A percentile compares a stretch with the other conserved stretches of the same genome.
phyloP scores from a whole-genome alignment of 1,140 invertebrate species.

The Brachionus asplanchnoidis region DNA sequence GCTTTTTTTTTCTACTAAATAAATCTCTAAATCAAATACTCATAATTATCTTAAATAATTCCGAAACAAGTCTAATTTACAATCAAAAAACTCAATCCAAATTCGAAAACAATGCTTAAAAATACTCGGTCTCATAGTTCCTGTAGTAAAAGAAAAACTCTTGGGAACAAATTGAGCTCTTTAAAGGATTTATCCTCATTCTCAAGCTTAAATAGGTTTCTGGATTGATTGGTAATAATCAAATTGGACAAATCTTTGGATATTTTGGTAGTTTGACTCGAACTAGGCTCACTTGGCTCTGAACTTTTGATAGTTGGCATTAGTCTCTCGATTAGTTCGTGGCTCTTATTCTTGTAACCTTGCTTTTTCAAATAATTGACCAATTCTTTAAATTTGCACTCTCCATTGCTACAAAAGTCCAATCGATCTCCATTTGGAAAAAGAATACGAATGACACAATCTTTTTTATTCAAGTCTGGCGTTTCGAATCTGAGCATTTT shows the following conservation, averaged over 20 bases:
- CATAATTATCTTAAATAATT: background rate
- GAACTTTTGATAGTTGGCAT: conserved; percentile 11
- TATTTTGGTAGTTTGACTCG: conserved; percentile 13
- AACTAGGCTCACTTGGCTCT: background rate
- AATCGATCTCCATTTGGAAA: conserved; percentile 16
- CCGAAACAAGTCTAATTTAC: background rate
- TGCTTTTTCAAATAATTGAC: background rate
- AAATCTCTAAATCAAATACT: background rate
- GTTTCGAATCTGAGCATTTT: background rate
- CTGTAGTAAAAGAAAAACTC: conserved; percentile 36
- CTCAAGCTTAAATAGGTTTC: conserved; percentile 8
- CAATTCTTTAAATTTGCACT: conserved; percentile 2
- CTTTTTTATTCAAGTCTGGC: background rate
- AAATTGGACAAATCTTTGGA: conserved; percentile 35
- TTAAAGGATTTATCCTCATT: background rate
- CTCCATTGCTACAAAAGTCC: conserved; percentile 24
- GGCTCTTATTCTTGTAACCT: conserved; percentile 1
- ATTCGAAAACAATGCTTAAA: background rate
- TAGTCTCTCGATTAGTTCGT: conserved; percentile 9
- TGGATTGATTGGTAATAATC: conserved; percentile 9
- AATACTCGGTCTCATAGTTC: background rate
- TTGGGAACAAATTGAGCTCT: conserved; percentile 33
- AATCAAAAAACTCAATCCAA: background rate
- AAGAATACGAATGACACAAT: conserved; percentile 15
- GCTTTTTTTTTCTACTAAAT: conserved; percentile 1